Percentiles rank a stretch among this genome's conserved stretches.
These are phyloP conservation scores for Eupithecia pulchellata DNA, from an alignment of 2,888 invertebrate species.

Conservation along the genomic window DNA sequence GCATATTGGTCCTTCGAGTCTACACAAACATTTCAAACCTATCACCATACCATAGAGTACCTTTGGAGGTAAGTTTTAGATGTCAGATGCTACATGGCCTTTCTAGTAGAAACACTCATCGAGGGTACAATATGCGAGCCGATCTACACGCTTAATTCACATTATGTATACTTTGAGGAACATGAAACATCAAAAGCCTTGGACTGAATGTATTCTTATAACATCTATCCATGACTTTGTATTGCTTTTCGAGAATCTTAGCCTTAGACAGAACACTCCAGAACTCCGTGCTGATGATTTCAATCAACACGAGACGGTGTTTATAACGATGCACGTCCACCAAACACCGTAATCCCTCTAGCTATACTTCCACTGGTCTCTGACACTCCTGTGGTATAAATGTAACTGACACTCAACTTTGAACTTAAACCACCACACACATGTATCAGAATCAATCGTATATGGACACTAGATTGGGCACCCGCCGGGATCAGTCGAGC, in stretches of 20 bases:
- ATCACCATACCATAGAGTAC: neutral
- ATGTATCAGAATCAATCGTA: conserved; percentile 21
- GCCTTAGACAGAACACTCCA: neutral
- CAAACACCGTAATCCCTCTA: neutral
- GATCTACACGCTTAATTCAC: neutral
- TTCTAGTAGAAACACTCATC: neutral
- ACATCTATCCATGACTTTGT: neutral
- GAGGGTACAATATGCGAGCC: neutral
- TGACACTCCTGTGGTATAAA: neutral
- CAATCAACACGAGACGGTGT: neutral
- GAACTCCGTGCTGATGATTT: neutral
- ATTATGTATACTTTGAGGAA: conserved; percentile 5
- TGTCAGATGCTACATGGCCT: neutral
- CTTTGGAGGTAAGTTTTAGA: neutral
- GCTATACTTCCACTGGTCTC: neutral
- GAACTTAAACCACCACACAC: neutral
- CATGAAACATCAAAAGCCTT: conserved; percentile 1
- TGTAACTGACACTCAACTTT: neutral
- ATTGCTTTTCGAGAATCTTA: neutral
- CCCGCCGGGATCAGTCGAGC: conserved; percentile 68
- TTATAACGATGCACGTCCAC: neutral
- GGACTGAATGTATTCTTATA: neutral
- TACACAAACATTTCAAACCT: neutral
- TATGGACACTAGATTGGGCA: conserved; percentile 24
- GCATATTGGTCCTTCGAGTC: neutral